A percentile compares a stretch with the other conserved stretches of the same genome.
Conservation (phyloP, 2,113 vertebrate species). For the Tautogolabrus adspersus region DNA sequence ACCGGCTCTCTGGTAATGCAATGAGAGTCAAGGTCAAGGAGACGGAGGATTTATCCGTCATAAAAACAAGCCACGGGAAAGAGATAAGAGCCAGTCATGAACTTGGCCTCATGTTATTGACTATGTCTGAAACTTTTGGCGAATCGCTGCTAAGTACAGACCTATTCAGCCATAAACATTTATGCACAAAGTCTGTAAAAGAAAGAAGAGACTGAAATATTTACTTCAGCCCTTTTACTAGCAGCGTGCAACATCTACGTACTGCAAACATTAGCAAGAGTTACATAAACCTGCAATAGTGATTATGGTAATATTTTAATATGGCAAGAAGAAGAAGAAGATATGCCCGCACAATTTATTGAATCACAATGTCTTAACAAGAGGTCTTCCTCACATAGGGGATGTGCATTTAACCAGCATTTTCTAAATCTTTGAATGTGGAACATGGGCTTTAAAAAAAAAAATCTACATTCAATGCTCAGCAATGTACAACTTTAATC, state of each 20-base stretch:
- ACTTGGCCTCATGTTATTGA: conserved; percentile 42
- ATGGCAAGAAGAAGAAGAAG: too few species aligned
- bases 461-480: too few species aligned
- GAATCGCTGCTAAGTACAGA: neutral
- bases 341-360: too few species aligned
- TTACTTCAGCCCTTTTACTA: neutral
- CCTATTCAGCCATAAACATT: conserved; percentile 19
- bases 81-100: conserved; percentile 65
- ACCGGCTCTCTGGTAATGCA: conserved; percentile 67
- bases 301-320: too few species aligned
- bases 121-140: conserved; percentile 37
- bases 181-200: conserved; percentile 14
- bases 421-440: too few species aligned
- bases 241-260: neutral
- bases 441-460: too few species aligned
- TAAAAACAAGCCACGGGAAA: conserved; percentile 50
- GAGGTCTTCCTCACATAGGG: too few species aligned
- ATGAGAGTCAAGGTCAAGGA: conserved; percentile 63
- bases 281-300: neutral
- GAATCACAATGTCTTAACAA: neutral
- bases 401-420: too few species aligned
- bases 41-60: conserved; percentile 49
- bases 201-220: neutral
- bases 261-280: neutral
- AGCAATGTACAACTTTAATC: too few species aligned